Percentiles rank a stretch among this genome's conserved stretches.
Evolutionary conservation across 2,113 vertebrate species (phyloP).

Genomic region (Thunnus thynnus): DNA sequence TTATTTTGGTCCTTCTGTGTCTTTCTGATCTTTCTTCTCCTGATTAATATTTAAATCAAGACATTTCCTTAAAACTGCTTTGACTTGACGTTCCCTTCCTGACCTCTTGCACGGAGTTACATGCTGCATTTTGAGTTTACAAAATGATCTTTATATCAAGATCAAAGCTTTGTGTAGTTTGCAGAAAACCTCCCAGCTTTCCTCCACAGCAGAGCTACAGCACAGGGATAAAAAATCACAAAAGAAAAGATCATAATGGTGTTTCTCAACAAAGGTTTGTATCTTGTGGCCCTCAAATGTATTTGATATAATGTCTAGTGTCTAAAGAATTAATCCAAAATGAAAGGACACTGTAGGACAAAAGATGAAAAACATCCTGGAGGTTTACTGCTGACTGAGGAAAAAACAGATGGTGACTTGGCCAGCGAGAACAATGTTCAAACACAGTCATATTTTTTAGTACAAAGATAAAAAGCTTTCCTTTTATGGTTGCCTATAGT

Average conservation of each 20-base stretch:
- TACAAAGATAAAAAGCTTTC: neutral
- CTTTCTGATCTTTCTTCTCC: neutral
- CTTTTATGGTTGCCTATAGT: neutral
- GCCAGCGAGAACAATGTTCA: neutral
- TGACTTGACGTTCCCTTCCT: slow-evolving; percentile 10
- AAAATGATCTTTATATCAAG: slow-evolving; percentile 18
- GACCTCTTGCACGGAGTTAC: neutral
- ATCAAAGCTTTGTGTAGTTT: slow-evolving; percentile 45
- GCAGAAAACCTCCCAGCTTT: slow-evolving; percentile 30
- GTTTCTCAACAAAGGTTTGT: neutral
- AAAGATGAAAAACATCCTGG: neutral
- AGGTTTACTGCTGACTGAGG: neutral
- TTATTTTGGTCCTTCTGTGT: neutral
- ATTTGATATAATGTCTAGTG: slow-evolving; percentile 13
- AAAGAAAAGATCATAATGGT: neutral
- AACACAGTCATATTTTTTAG: neutral
- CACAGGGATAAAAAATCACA: neutral
- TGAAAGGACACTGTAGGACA: slow-evolving; percentile 2
- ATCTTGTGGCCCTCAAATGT: neutral
- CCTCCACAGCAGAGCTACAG: slow-evolving; percentile 8
- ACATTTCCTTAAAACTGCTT: neutral
- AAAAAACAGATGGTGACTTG: slow-evolving; percentile 4
- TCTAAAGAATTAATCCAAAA: slow-evolving; percentile 21
- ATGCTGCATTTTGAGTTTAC: neutral
- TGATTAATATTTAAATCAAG: neutral